These are phyloP conservation scores for Dicroscelio sp. DNA, from an alignment of 2,888 invertebrate genomes.

Conservation along the genomic window DNA sequence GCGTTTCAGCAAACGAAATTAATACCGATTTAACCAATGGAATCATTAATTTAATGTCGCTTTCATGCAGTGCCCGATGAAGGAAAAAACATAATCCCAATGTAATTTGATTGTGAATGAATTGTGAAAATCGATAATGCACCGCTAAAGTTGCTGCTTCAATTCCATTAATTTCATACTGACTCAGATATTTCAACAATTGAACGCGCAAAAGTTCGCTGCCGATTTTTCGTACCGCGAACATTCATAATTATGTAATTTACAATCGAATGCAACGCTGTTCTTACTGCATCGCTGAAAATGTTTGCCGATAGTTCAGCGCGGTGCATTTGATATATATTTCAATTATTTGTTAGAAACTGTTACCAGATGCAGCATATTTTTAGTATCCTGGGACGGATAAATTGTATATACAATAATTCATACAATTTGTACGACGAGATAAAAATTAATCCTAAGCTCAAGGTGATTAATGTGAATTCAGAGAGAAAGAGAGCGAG, in stretches of 20 bases:
- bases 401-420: conserved; percentile 57
- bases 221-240: not conserved
- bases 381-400: conserved; percentile 47
- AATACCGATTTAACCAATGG: too few relatives aligned
- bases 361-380: conserved; percentile 22
- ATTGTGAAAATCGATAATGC: too few relatives aligned
- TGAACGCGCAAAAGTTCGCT: too few relatives aligned
- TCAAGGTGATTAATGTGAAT: conserved; percentile 76
- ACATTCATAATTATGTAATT: not conserved
- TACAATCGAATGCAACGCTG: not conserved
- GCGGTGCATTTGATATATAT: conserved; percentile 34
- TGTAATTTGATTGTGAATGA: too few relatives aligned
- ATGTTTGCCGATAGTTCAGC: conserved; percentile 19
- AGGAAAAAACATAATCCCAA: too few relatives aligned
- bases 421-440: conserved; percentile 42
- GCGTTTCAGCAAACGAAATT: too few relatives aligned
- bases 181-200: too few relatives aligned
- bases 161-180: too few relatives aligned
- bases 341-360: conserved; percentile 61
- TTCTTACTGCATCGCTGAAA: not conserved
- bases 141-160: too few relatives aligned
- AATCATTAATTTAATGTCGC: too few relatives aligned
- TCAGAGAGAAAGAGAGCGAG: conserved; percentile 40
- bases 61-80: too few relatives aligned
- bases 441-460: conserved; percentile 74